These are phyloP conservation scores for Acestrorhynchus altus DNA, from an alignment of 2,797 vertebrate species.

Conservation along the genomic window DNA sequence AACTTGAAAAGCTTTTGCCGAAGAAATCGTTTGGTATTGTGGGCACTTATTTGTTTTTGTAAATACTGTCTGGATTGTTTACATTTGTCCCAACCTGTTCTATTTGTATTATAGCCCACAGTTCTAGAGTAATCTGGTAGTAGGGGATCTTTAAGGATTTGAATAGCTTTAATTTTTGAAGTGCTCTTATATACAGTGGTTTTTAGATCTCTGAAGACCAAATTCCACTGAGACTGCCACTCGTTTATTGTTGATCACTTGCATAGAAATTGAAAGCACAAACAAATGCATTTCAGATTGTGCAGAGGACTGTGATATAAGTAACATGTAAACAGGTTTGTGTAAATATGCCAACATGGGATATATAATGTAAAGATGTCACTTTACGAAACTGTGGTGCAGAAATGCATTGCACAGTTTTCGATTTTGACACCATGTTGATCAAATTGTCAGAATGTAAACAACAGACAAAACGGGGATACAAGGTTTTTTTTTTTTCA, in stretches of 20 bases:
- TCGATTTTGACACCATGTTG: too few relatives aligned
- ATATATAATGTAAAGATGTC: background rate
- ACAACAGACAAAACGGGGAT: too few relatives aligned
- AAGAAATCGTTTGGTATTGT: background rate
- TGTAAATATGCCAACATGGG: background rate
- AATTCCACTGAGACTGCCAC: background rate
- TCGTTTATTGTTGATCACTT: background rate
- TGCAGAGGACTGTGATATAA: background rate
- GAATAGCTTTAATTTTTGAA: conserved; percentile 24
- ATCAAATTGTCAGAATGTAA: too few relatives aligned
- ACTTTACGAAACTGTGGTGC: background rate
- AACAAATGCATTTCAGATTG: background rate
- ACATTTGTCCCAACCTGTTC: conserved; percentile 19
- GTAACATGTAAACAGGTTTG: background rate
- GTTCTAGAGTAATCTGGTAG: background rate
- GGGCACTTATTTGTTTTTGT: conserved; percentile 20
- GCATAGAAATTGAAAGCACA: background rate
- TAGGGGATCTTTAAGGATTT: conserved; percentile 3
- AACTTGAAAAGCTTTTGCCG: background rate
- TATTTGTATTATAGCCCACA: background rate
- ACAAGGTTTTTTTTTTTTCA: too few relatives aligned
- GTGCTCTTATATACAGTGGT: conserved; percentile 7
- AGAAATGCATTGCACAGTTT: background rate
- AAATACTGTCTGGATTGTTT: conserved; percentile 31
- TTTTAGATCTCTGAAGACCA: conserved; percentile 2